Evolutionary conservation across 2,797 vertebrate species (phyloP).

Genomic region (Epinephelus malabaricus): DNA sequence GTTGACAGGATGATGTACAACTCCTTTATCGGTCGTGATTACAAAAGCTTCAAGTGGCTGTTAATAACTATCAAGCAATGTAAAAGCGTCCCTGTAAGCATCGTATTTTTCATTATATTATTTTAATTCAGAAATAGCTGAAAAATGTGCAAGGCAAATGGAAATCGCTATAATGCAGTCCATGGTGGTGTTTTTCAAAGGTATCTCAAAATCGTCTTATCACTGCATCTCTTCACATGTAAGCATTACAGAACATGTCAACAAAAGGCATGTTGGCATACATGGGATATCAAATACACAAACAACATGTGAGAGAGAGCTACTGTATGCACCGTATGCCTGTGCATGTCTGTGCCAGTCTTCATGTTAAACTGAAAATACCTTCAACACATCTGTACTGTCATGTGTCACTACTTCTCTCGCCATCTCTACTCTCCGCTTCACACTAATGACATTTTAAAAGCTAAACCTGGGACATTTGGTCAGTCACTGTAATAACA

Average conservation of each 20-base stretch:
- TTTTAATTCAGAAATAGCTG: conserved; percentile 44
- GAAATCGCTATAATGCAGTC: conserved; percentile 40
- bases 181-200: conserved; percentile 28
- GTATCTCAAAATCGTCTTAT: conserved; percentile 11
- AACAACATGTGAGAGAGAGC: conserved; percentile 23
- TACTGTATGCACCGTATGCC: background rate
- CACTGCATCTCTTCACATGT: conserved; percentile 16
- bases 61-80: conserved; percentile 47
- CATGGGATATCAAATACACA: conserved; percentile 4
- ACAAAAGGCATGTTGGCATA: conserved; percentile 10
- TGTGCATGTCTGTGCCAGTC: conserved; percentile 22
- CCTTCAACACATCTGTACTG: background rate
- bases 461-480: conserved; percentile 43
- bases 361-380: conserved; percentile 33
- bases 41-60: conserved; percentile 44
- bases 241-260: conserved; percentile 12
- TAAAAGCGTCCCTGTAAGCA: conserved; percentile 35
- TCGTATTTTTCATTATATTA: conserved; percentile 43
- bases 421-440: conserved; percentile 22
- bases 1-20: conserved; percentile 27
- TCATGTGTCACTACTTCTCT: conserved; percentile 9
- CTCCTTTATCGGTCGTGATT: conserved; percentile 26
- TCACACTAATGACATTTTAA: conserved; percentile 26
- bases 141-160: conserved; percentile 65
- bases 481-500: conserved; percentile 59